These are phyloP conservation scores for Neodontobutis hainanensis DNA, from an alignment of 2,113 vertebrate genomes.

Conservation along the genomic window DNA sequence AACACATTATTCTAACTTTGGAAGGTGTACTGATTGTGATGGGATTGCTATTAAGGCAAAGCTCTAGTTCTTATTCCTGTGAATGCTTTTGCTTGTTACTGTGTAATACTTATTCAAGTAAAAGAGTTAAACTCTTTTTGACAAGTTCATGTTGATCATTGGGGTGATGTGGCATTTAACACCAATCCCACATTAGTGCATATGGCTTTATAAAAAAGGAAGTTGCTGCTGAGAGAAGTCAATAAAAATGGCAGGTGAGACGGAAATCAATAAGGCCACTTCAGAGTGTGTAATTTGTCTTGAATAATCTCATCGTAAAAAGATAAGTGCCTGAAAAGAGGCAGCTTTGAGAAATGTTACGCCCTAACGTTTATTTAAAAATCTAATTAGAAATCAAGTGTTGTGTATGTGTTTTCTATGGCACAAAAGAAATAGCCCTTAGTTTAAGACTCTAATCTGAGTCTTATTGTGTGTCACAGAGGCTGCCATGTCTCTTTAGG, in stretches of 20 bases:
- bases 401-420: conserved; percentile 62
- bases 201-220: conserved; percentile 25
- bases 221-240: conserved; percentile 25
- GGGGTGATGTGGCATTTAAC: conserved; percentile 20
- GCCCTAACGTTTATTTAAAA: conserved; percentile 48
- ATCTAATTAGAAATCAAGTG: conserved; percentile 70
- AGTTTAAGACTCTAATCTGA: conserved; percentile 55
- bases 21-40: too few species aligned
- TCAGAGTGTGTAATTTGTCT: conserved; percentile 55
- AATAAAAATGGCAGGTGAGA: conserved; percentile 63
- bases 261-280: conserved; percentile 62
- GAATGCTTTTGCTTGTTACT: too few species aligned
- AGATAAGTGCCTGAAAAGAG: conserved; percentile 17
- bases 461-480: conserved; percentile 43
- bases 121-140: conserved; percentile 6
- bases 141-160: conserved; percentile 11
- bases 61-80: too few species aligned
- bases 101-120: background rate
- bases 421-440: conserved; percentile 53
- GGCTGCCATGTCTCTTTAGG: conserved; percentile 42
- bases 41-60: too few species aligned
- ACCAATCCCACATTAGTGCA: background rate
- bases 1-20: too few species aligned
- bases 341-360: conserved; percentile 62
- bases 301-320: conserved; percentile 38